These are phyloP conservation scores for Pangasius macronema DNA, from an alignment of 2,797 vertebrate species.

Conservation along the genomic window DNA sequence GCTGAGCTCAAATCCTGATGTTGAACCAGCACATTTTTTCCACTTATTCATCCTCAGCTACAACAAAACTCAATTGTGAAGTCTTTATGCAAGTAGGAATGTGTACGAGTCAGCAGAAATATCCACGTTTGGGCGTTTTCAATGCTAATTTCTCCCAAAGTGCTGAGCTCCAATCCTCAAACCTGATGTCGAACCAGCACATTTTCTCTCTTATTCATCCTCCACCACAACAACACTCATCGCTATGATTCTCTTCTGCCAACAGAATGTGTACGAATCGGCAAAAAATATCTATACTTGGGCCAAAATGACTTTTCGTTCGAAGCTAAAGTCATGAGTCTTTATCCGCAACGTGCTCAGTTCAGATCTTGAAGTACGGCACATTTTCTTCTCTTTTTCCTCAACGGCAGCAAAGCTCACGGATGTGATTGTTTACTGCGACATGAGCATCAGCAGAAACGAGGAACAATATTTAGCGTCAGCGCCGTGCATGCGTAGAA, in stretches of 20 bases:
- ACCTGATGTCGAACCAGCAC: background rate
- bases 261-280: background rate
- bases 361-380: background rate
- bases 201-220: background rate
- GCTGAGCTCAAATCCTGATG: background rate
- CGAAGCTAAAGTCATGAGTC: background rate
- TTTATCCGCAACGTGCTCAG: no score
- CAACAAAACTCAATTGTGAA: background rate
- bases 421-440: background rate
- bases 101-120: background rate
- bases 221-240: no score
- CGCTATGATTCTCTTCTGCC: background rate
- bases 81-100: background rate
- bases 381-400: background rate
- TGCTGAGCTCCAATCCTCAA: background rate
- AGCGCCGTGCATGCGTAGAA: background rate
- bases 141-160: no score
- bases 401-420: background rate
- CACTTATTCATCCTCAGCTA: background rate
- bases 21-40: background rate
- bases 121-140: background rate
- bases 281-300: background rate
- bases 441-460: background rate
- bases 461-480: background rate
- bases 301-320: background rate